Evolutionary conservation across 2,113 vertebrate genomes (phyloP).

Genomic region (Takifugu bimaculatus): DNA sequence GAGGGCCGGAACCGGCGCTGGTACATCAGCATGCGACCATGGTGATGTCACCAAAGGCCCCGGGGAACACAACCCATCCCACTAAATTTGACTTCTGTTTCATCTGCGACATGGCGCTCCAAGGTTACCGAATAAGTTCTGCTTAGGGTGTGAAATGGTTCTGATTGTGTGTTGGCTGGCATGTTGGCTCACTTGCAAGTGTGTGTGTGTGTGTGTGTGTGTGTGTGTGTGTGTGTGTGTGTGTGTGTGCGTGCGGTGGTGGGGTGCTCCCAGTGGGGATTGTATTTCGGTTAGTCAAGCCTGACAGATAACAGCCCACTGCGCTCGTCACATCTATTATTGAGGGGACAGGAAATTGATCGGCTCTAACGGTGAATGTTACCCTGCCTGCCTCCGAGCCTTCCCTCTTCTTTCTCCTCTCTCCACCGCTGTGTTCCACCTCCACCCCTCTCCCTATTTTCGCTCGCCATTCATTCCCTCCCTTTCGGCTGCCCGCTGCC

Average conservation of each 20-base stretch:
- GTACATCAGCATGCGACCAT: conserved; percentile 26
- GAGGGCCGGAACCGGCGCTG: conserved; percentile 1
- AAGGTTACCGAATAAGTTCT: conserved; percentile 34
- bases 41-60: conserved; percentile 26
- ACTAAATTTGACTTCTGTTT: conserved; percentile 24
- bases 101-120: conserved; percentile 6
- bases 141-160: conserved; percentile 12
- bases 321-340: conserved; percentile 73
- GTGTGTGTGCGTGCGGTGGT: conserved; percentile 14
- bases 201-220: conserved; percentile 9
- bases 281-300: conserved; percentile 60
- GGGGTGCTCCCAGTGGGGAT: conserved; percentile 46
- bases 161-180: not conserved
- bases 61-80: conserved; percentile 2
- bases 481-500: conserved; percentile 3
- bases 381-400: conserved; percentile 35
- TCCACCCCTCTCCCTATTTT: conserved; percentile 15
- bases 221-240: conserved; percentile 9
- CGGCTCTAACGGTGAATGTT: conserved; percentile 54
- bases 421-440: conserved; percentile 15
- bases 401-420: conserved; percentile 14
- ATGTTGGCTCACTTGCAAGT: conserved; percentile 2
- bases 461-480: conserved; percentile 21
- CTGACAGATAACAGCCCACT: conserved; percentile 64
- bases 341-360: conserved; percentile 69